Evolutionary conservation across 1,140 invertebrate species (phyloP), one percentile per base, ranked within the genome.

Genomic region (Trachelipus rathkii): DNA sequence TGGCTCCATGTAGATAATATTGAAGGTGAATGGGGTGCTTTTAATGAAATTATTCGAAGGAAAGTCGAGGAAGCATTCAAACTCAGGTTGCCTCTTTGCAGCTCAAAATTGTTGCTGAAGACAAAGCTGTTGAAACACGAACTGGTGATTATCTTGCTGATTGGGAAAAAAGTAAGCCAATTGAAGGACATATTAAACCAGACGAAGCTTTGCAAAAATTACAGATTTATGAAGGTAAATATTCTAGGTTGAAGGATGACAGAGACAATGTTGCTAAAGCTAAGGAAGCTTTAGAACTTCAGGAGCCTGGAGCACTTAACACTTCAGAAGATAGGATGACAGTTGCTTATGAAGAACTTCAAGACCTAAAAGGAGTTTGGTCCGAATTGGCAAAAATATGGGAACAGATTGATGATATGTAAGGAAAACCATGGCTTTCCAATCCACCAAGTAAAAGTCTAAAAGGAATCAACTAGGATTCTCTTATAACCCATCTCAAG

Each of bases 1-100:
- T 99, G 98, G 98, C 86, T 99, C 24, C 97, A 99, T 83, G 96
- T 98, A 69, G 98, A 99, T 85, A 98, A 99, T 84, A 94, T 99
- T 80, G 97, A 99, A 86, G 97, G 97, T 1, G 98, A 99, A 89
- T 99, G 98, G 98, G 93, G 94, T 72, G 97, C 98, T 0, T 98
- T 99, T 83, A 97, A 95, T 85, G 97, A 99, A 87, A 99, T 99
- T 73, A 96, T 99, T 83, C 95, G 96, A 83, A 89, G 97, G 33
- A 99, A 99, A 85, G 97, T 92, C 93, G n/a, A n/a, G n/a, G n/a
- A 0, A 95, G 95, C 67, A 99, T 99, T 83, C 97, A 99, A 85
- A 95, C 94, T 5, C 97, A 99, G 86, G 93, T 97, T 21, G 94
- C 95, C 7, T 97, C 94, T 75, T 87, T 99, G n/a, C 97, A 99